These are phyloP conservation scores for Bradypus variegatus DNA, from an alignment of 2,797 vertebrate species.

Conservation along the genomic window DNA sequence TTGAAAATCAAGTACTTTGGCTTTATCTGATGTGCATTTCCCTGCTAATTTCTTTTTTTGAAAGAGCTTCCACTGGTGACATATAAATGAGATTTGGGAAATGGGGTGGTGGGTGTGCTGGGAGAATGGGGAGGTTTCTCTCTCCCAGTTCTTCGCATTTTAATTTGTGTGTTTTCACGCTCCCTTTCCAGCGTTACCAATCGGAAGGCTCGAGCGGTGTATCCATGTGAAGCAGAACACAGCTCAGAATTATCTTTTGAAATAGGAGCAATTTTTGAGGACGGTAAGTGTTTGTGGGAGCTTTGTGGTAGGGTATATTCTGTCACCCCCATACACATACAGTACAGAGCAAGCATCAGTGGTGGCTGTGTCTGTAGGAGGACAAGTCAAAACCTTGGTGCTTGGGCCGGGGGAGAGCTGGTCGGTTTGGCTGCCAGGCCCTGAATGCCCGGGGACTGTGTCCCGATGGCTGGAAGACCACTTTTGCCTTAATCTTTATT, in stretches of 20 bases:
- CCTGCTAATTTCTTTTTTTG: background rate
- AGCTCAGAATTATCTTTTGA: constrained; percentile 96
- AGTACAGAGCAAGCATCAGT: fast-evolving
- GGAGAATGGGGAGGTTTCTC: background rate
- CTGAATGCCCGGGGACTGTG: fast-evolving
- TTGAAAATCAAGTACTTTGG: background rate
- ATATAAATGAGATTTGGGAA: background rate
- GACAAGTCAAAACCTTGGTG: fast-evolving
- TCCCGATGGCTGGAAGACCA: background rate
- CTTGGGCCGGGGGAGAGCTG: background rate
- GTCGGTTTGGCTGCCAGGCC: background rate
- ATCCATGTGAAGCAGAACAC: constrained; percentile 95
- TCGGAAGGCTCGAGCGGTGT: constrained; percentile 93
- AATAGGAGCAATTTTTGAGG: constrained; percentile 94
- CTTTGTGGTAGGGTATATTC: background rate
- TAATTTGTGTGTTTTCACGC: background rate
- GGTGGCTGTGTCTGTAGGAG: background rate
- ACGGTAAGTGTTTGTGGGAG: constrained; percentile 82
- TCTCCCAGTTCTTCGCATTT: fast-evolving
- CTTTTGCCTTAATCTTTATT: background rate
- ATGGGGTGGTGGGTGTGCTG: no score
- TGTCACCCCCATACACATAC: no score
- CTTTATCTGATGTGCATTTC: constrained; percentile 33
- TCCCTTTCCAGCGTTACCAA: constrained; percentile 81
- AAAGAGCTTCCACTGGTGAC: background rate